Evolutionary conservation across 2,888 invertebrate species (phyloP).

Genomic region (Sphaerophoria taeniata): DNA sequence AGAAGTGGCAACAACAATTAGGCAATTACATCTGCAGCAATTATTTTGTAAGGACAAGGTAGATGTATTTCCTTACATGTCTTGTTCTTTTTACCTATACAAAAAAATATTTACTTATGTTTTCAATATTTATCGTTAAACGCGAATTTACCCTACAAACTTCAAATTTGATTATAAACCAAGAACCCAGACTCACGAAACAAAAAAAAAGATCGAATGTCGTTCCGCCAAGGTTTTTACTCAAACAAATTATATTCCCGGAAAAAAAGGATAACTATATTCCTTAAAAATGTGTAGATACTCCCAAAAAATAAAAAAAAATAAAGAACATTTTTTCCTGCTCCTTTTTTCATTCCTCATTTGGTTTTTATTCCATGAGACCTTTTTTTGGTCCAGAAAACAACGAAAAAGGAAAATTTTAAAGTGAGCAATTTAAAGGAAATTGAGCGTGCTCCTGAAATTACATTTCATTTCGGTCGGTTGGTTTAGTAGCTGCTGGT

Average conservation of each 20-base stretch:
- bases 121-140: background rate
- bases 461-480: constrained; percentile 55
- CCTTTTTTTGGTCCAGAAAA: constrained; percentile 37
- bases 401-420: constrained; percentile 57
- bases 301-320: constrained; percentile 1
- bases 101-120: too few relatives aligned
- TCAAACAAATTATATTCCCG: constrained; percentile 64
- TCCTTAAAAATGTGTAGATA: constrained; percentile 51
- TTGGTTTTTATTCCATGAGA: constrained; percentile 61
- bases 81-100: too few relatives aligned
- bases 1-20: too few relatives aligned
- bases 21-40: too few relatives aligned
- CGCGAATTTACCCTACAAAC: constrained; percentile 48
- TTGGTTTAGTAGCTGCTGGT: constrained; percentile 43
- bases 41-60: too few relatives aligned
- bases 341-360: constrained; percentile 56
- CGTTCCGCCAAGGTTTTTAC: constrained; percentile 55
- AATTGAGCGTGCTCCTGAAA: constrained; percentile 71
- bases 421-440: constrained; percentile 70
- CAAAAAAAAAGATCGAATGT: constrained; percentile 37
- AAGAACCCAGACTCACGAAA: constrained; percentile 13
- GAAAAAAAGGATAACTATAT: constrained; percentile 71
- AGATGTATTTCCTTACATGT: too few relatives aligned
- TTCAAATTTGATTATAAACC: constrained; percentile 58
- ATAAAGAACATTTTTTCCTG: constrained; percentile 14